Evolutionary conservation across 2,113 vertebrate genomes (phyloP).

Genomic region (Lycaon pictus): DNA sequence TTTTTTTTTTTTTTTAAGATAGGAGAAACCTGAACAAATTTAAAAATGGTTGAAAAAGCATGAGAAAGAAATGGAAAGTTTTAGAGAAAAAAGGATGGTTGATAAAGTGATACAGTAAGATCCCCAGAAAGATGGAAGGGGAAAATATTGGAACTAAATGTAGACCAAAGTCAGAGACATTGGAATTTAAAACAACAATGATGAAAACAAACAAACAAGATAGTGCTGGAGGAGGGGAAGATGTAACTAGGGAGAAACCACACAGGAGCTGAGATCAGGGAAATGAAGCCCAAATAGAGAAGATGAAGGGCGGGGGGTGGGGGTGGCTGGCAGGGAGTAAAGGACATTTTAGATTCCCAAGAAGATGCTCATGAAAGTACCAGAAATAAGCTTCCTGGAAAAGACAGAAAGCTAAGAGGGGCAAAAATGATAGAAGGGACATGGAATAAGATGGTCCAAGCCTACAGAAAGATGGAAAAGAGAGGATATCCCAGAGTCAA

Average conservation of each 20-base stretch:
- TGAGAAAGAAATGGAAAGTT: not conserved
- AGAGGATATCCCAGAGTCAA: not conserved
- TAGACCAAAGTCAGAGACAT: not conserved
- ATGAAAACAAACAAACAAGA: not conserved
- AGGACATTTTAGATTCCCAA: not conserved
- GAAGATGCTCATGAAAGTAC: not conserved
- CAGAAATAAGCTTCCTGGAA: not conserved
- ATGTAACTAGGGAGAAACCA: not conserved
- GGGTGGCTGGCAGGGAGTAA: no score
- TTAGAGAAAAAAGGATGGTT: not conserved
- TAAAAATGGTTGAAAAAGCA: not conserved
- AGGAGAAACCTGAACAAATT: not conserved
- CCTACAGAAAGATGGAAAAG: not conserved
- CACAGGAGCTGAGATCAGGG: not conserved
- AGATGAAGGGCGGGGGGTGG: no score
- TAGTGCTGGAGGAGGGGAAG: not conserved
- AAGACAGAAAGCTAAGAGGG: not conserved
- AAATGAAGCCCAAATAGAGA: not conserved
- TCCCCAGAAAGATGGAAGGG: not conserved
- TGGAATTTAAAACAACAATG: not conserved
- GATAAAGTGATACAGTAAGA: not conserved
- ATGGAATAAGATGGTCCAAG: not conserved
- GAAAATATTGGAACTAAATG: not conserved
- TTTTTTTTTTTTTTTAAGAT: not conserved
- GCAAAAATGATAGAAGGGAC: not conserved